phyloP scores from a whole-genome alignment of 1,140 invertebrate species.

The Bathynomus jamesi region DNA sequence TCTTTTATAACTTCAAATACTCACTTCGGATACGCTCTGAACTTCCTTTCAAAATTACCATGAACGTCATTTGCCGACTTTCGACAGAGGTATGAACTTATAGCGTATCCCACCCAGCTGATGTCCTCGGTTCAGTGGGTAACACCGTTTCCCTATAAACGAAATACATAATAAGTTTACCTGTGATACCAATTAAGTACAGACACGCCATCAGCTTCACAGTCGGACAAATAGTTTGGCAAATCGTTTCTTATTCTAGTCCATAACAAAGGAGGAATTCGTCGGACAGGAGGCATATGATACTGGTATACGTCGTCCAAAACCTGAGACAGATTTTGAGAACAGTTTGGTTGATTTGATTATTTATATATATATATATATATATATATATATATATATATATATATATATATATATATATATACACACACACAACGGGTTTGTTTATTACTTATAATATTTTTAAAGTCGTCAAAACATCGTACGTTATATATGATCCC shows the following conservation, averaged over 20 bases:
- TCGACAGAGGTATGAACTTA: too few relatives aligned
- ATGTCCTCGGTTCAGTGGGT: neutral
- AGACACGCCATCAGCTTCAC: conserved; percentile 93
- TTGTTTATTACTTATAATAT: too few relatives aligned
- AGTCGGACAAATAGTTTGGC: conserved; percentile 88
- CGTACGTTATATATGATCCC: too few relatives aligned
- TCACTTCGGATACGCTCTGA: too few relatives aligned
- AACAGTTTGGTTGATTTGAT: too few relatives aligned
- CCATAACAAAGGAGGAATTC: conserved; percentile 92
- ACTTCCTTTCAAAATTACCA: neutral
- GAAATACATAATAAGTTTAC: conserved; percentile 39
- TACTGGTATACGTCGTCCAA: conserved; percentile 98
- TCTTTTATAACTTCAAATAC: too few relatives aligned
- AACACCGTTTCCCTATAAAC: neutral
- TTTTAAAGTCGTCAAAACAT: too few relatives aligned
- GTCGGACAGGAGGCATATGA: conserved; percentile 85
- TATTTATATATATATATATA: too few relatives aligned
- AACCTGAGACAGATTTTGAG: too few relatives aligned
- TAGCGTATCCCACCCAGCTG: too few relatives aligned
- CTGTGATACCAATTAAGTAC: conserved; percentile 96
- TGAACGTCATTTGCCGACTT: too few relatives aligned
- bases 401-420: conserved; percentile 3
- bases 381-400: too few relatives aligned
- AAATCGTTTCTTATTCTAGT: conserved; percentile 90
- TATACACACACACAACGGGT: conserved; percentile 4